Percentiles rank a stretch among this genome's conserved stretches.
Evolutionary conservation across 2,888 invertebrate genomes (phyloP).

Genomic region (Brachyptera putata): DNA sequence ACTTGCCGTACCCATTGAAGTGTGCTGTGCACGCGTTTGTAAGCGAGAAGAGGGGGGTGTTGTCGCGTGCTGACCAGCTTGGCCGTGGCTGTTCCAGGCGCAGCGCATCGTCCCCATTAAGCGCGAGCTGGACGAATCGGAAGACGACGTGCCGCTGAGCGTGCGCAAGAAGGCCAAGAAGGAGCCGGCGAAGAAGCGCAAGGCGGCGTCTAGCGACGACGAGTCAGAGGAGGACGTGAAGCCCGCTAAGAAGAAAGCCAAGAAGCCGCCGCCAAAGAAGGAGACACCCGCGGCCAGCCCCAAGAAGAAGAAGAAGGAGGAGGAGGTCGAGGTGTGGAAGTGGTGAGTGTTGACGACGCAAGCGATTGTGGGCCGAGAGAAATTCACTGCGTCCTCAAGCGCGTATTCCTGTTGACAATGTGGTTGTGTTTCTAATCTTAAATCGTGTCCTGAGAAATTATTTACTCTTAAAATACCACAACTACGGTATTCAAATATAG

Average conservation of each 20-base stretch:
- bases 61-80: conserved; percentile 16
- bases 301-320: conserved; percentile 67
- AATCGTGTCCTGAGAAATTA: no score
- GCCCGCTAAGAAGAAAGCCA: conserved; percentile 40
- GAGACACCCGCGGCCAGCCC: conserved; percentile 46
- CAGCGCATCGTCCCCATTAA: not conserved
- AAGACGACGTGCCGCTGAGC: conserved; percentile 64
- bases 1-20: no score
- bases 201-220: conserved; percentile 43
- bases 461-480: no score
- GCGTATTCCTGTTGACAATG: no score
- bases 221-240: conserved; percentile 48
- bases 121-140: conserved; percentile 51
- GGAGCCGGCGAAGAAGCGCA: conserved; percentile 47
- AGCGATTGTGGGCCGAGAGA: conserved; percentile 90
- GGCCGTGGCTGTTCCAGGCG: conserved; percentile 24
- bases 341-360: conserved; percentile 96
- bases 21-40: no score
- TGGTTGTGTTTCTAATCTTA: no score
- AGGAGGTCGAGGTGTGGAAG: conserved; percentile 85
- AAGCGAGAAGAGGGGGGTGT: no score
- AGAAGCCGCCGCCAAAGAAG: conserved; percentile 35
- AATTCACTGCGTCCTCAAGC: no score
- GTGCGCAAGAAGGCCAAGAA: conserved; percentile 64
- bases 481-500: no score